Evolutionary conservation across 2,888 invertebrate genomes (phyloP).

Genomic region (Pheosia gnoma): DNA sequence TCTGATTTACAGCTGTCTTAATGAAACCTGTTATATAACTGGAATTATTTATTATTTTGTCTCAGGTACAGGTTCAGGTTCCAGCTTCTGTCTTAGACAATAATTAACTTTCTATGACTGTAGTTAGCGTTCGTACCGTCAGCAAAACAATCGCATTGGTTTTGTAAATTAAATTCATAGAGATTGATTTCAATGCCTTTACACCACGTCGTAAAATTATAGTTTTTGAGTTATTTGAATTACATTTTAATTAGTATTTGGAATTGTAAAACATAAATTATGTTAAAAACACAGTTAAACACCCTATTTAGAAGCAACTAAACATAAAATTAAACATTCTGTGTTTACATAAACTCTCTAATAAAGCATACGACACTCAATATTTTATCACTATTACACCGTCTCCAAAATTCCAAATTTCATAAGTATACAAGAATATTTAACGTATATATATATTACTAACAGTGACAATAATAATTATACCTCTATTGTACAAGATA

Average conservation of each 20-base stretch:
- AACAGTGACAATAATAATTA: conserved; percentile 26
- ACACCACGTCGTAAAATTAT: too few species aligned
- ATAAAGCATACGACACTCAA: conserved; percentile 11
- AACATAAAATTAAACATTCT: neutral
- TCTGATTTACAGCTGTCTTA: conserved; percentile 79
- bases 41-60: conserved; percentile 82
- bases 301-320: neutral
- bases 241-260: too few species aligned
- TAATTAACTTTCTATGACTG: conserved; percentile 69
- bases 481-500: conserved; percentile 24
- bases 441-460: conserved; percentile 6
- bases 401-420: conserved; percentile 37
- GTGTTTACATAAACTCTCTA: neutral
- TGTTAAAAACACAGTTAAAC: neutral
- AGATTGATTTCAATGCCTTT: too few species aligned
- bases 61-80: conserved; percentile 65
- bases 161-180: neutral
- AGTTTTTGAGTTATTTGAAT: too few species aligned
- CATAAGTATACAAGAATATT: conserved; percentile 9
- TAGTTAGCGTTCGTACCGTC: conserved; percentile 32
- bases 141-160: conserved; percentile 9
- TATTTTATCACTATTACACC: conserved; percentile 26
- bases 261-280: too few species aligned
- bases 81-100: conserved; percentile 75
- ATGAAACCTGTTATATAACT: conserved; percentile 83